Base-by-base conservation (phyloP, 2,113 vertebrate genomes). In the Nesogale talazaci region DNA sequence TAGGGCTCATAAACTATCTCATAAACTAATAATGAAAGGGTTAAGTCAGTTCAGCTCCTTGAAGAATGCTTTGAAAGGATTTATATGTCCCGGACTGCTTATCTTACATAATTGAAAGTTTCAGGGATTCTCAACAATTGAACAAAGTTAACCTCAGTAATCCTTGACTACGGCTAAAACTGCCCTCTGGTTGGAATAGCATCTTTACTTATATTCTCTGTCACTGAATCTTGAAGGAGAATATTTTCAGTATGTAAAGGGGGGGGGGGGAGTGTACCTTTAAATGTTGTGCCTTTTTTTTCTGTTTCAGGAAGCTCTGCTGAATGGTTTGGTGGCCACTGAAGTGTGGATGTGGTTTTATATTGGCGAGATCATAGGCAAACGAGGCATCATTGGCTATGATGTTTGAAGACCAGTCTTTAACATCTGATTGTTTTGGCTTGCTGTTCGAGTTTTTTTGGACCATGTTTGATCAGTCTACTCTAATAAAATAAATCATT, bases 271-370 rank as follows among this genome's bases (percentile, higher is more conserved):
- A 61, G 59, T 20, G 1, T 63, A 38, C 34, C 17, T 59, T 72
- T 88, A 85, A 96, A 34, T 63, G 61, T 27, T 95, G 56, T 92
- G 17, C 90, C 29, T 81, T 95, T 96, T 88, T 84, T 36, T 75
- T 90, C 65, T 91, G 95, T 96, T 88, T 83, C 98, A 99, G 99
- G 99, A 99, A 8, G 99, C 99, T 4, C 0, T 99, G 61, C 99
- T 99, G 97, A 99, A 99, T 9, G 98, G 99, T 38, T 97, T 99
- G 97, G 99, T 99, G 95, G 98, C 98, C 91, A 99, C 99, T 0
- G 99, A 99, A 95, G 98, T 99, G 91, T 95, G 99, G 95, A 99
- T 99, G 99, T 99, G 99, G 99, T 99, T 99, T 98, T 99, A 99
- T 97, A 98, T 99, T 2, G 99, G 99, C n/a, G 99, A 99, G 97